Percentiles rank a stretch among this genome's conserved stretches.
phyloP scores from a whole-genome alignment of 2,888 invertebrate genomes.

The Pristionchus fissidentatus region DNA sequence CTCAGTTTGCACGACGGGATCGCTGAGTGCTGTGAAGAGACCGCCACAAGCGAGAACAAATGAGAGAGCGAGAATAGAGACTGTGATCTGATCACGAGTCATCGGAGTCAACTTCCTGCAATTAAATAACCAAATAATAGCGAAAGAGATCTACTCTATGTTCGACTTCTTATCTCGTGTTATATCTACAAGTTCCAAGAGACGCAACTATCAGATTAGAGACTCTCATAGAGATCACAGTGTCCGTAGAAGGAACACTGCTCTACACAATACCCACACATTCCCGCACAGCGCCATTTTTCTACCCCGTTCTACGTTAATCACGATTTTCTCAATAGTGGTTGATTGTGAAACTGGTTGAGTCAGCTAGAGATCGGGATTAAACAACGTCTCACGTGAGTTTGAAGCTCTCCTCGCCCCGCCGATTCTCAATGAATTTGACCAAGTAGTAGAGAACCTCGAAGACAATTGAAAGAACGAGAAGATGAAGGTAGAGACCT shows the following conservation, averaged over 20 bases:
- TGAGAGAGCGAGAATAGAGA: constrained; percentile 55
- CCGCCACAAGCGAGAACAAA: constrained; percentile 59
- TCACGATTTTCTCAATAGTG: background rate
- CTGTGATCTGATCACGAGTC: constrained; percentile 47
- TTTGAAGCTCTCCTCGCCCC: constrained; percentile 24
- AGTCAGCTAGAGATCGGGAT: background rate
- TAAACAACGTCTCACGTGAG: background rate
- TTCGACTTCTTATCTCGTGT: too few relatives aligned
- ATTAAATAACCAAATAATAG: background rate
- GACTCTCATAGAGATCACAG: background rate
- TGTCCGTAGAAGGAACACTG: background rate
- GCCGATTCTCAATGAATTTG: background rate
- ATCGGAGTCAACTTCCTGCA: constrained; percentile 2
- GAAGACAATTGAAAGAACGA: constrained; percentile 54
- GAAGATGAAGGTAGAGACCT: constrained; percentile 58
- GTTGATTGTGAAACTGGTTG: background rate
- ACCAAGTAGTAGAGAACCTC: constrained; percentile 47
- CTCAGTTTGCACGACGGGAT: constrained; percentile 51
- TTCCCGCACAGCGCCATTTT: background rate
- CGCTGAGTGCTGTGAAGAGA: constrained; percentile 56
- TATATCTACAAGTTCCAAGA: too few relatives aligned
- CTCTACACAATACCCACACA: background rate
- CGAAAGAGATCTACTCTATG: too few relatives aligned
- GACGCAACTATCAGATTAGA: too few relatives aligned
- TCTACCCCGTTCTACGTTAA: too few relatives aligned